phyloP scores from a whole-genome alignment of 2,888 invertebrate genomes.

The Tethea ocularis region DNA sequence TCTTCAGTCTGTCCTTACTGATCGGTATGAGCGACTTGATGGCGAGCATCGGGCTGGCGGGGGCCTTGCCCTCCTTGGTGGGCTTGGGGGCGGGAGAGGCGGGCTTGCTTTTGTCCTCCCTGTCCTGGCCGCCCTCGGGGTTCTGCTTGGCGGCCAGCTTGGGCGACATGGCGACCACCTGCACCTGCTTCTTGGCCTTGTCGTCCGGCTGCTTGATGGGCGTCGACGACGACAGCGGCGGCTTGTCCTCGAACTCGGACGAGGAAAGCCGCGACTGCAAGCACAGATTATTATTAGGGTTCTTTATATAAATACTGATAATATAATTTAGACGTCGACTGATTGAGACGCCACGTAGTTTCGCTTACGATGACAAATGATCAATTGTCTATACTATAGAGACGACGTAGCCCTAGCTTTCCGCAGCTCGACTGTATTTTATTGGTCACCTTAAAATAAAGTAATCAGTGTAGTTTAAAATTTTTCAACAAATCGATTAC shows the following conservation, averaged over 20 bases:
- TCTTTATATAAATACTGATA: not conserved
- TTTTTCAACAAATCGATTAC: conserved; percentile 46
- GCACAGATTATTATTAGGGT: not conserved
- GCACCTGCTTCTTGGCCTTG: conserved; percentile 45
- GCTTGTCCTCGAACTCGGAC: conserved; percentile 43
- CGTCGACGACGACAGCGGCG: conserved; percentile 69
- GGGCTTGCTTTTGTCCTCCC: conserved; percentile 16
- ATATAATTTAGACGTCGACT: not conserved
- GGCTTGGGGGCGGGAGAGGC: conserved; percentile 5
- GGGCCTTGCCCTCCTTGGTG: conserved; percentile 25
- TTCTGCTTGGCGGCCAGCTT: conserved; percentile 37
- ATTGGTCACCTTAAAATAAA: not conserved
- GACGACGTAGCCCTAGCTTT: no score
- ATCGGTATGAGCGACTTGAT: conserved; percentile 34
- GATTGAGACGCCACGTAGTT: not conserved
- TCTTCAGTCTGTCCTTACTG: conserved; percentile 41
- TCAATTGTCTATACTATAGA: no score
- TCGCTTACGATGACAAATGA: not conserved
- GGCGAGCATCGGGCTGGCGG: conserved; percentile 11
- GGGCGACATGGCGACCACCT: conserved; percentile 74
- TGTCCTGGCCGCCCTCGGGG: conserved; percentile 9
- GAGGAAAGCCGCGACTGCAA: conserved; percentile 45
- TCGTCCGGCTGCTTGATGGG: conserved; percentile 56
- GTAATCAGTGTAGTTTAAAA: not conserved
- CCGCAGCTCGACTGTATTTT: no score